phyloP scores from a whole-genome alignment of 1,140 invertebrate species.

The Phenacoccus solenopsis region DNA sequence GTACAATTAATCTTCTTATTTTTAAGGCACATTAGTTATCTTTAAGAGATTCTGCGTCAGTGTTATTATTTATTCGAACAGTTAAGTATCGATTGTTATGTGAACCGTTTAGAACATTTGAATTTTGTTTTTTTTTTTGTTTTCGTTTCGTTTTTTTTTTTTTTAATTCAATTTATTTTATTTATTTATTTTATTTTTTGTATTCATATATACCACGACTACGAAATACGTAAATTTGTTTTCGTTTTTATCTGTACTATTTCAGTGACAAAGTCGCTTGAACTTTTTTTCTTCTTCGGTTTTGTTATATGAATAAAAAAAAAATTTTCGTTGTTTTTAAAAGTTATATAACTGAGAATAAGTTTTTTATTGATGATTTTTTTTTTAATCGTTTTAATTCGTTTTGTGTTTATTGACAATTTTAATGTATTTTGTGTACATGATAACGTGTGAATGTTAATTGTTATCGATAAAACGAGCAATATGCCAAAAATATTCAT shows the following conservation, averaged over 20 bases:
- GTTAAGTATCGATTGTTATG: slow-evolving; percentile 12
- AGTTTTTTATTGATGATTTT: neutral
- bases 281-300: too few relatives aligned
- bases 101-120: neutral
- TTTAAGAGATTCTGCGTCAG: slow-evolving; percentile 8
- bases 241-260: neutral
- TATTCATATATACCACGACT: neutral
- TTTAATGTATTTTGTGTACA: neutral
- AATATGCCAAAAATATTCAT: neutral
- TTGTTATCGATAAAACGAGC: too few relatives aligned
- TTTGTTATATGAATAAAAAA: neutral
- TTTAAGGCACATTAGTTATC: slow-evolving; percentile 16
- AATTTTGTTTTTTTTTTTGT: neutral
- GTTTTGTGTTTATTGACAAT: neutral
- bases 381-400: neutral
- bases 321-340: neutral
- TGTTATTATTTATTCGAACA: slow-evolving; percentile 12
- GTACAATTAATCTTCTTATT: slow-evolving; percentile 13
- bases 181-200: neutral
- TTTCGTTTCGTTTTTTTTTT: neutral
- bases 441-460: neutral
- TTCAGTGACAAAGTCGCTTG: too few relatives aligned
- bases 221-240: neutral
- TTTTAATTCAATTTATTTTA: neutral
- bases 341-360: neutral